Conservation (phyloP, 2,797 vertebrate species). For the Mus caroli region DNA sequence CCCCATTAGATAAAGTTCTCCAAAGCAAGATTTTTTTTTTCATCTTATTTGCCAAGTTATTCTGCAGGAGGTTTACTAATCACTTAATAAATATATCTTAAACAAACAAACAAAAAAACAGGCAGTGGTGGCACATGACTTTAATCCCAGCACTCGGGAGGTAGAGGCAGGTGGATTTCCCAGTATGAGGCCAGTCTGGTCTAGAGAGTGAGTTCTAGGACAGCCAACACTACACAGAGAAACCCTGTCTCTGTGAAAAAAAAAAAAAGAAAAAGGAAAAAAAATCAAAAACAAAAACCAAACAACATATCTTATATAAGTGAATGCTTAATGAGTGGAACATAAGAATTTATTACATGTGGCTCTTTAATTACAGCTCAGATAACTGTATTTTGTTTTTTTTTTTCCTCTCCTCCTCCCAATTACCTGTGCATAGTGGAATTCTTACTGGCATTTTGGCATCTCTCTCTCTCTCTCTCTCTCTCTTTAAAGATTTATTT, state of each 20-base stretch:
- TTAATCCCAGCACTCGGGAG: too few relatives aligned
- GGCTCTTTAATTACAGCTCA: conserved; percentile 39
- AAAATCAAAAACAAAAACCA: too few relatives aligned
- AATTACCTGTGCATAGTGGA: background rate
- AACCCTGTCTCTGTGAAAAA: too few relatives aligned
- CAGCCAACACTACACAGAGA: too few relatives aligned
- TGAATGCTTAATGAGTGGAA: background rate
- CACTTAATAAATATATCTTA: conserved; percentile 16
- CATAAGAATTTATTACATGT: background rate
- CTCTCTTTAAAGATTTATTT: too few relatives aligned
- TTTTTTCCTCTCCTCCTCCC: background rate
- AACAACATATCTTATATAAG: conserved; percentile 8
- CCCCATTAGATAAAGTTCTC: background rate
- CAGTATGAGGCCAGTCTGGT: too few relatives aligned
- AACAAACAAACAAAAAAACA: too few relatives aligned
- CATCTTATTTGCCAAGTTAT: background rate
- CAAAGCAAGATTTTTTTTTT: background rate
- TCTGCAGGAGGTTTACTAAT: background rate
- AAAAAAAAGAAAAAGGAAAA: too few relatives aligned
- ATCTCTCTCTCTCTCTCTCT: background rate
- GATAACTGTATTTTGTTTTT: background rate
- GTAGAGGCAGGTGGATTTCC: too few relatives aligned
- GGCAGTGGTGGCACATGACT: too few relatives aligned
- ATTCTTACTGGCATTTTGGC: conserved; percentile 18
- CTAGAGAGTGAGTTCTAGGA: too few relatives aligned